Base-by-base conservation (phyloP, 2,888 invertebrate species). In the Hemicrepidius hirtus region DNA sequence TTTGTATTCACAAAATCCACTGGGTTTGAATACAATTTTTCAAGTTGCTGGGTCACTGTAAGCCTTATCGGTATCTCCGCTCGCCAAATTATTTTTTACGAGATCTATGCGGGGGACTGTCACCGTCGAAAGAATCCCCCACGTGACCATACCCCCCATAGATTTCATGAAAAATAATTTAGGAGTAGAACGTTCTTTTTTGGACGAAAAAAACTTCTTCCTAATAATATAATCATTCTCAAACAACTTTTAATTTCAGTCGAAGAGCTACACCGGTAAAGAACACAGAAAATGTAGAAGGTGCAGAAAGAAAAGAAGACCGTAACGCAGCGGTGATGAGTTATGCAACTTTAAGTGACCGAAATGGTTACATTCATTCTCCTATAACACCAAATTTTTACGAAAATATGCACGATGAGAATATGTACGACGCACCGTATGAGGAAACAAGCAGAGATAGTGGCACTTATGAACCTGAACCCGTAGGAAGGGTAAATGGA, bases 261-360 rank as follows among this genome's bases (percentile, higher is more conserved):
- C 92, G 95, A 53, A 95, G 95, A 88, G 94, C 94, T 16, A 92
- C 94, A 1, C 95, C 95, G 0, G 94, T 96, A 0, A 96, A 95
- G 84, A 95, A 95, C 83, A 95, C 95, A 0, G 95, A 95, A 84
- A 96, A 96, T 84, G 91, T 96, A 46, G 94, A 95, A 87, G 94
- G 94, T 0, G 95, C 95, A 0, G 94, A 95, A 81, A 88, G 94
- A 13, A 95, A 95, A 82, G 95, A 95, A 84, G 95, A 95, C 82
- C 92, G 94, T 81, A 95, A 92, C 83, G 95, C 95, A 0, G 95
- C 95, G 0, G 95, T 95, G 0, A 95, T 95, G 95, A 95, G 95
- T 62, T 96, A 95, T 83, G 94, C 95, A 20, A 94, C 94, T 0
- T 86, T 95, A 0, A 95, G 94, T 84, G 95, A 94, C 77, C 89